phyloP scores from a whole-genome alignment of 2,888 invertebrate genomes.

The Tinea trinotella region DNA sequence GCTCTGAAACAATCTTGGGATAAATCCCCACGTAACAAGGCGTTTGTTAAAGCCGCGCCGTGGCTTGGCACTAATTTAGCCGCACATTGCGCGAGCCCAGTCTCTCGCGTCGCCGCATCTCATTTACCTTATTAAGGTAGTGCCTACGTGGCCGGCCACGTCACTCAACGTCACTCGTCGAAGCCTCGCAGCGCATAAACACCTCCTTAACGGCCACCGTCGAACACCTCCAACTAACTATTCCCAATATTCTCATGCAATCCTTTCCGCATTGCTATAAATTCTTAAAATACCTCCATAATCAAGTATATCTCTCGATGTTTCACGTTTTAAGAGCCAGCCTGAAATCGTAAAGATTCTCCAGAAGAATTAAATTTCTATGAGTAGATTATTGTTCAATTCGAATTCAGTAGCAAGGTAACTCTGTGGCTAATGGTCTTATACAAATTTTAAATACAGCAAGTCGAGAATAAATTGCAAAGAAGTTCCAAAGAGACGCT shows the following conservation, averaged over 20 bases:
- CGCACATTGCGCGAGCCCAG: conserved; percentile 14
- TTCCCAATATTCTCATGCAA: conserved; percentile 8
- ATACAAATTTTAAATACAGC: conserved; percentile 45
- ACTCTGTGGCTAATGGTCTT: conserved; percentile 39
- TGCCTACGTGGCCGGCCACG: conserved; percentile 42
- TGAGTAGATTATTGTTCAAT: conserved; percentile 27
- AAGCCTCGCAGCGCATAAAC: conserved; percentile 41
- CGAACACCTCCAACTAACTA: conserved; percentile 34
- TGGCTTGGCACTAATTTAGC: conserved; percentile 26
- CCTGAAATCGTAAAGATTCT: not conserved
- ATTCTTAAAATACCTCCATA: not conserved
- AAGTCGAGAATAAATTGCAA: conserved; percentile 41
- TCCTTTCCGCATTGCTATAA: conserved; percentile 7
- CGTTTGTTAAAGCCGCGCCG: conserved; percentile 39
- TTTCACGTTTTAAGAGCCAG: not conserved
- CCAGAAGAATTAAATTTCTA: conserved; percentile 8
- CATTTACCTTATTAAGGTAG: conserved; percentile 60
- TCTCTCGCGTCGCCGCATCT: conserved; percentile 37
- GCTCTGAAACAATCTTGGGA: conserved; percentile 28
- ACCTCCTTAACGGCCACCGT: conserved; percentile 43
- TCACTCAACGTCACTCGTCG: conserved; percentile 54
- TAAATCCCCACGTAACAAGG: conserved; percentile 47
- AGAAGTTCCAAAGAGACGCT: conserved; percentile 26
- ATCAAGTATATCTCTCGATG: too few species aligned
- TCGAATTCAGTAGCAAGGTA: conserved; percentile 33